phyloP scores from a whole-genome alignment of 2,797 vertebrate genomes.

The Delichon dasypus region DNA sequence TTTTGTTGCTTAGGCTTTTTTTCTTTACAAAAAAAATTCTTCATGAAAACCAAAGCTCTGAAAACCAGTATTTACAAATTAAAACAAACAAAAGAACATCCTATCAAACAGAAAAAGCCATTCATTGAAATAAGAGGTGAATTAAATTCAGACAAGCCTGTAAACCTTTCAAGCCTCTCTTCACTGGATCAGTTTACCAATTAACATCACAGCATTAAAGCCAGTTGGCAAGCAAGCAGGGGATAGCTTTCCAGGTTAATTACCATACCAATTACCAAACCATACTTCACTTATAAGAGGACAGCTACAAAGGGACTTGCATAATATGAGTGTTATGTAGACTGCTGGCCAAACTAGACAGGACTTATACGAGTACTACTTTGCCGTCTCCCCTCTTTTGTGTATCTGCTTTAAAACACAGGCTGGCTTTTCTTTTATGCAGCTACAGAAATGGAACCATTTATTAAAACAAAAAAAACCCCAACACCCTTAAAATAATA shows the following conservation, averaged over 20 bases:
- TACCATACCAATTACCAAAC: conserved; percentile 57
- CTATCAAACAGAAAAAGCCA: not conserved
- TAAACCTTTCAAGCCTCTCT: conserved; percentile 37
- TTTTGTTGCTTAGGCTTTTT: not conserved
- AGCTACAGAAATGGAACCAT: not conserved
- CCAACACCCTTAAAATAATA: not conserved
- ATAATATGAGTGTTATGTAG: not conserved
- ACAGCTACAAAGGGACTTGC: not conserved
- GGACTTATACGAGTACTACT: not conserved
- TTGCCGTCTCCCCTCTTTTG: not conserved
- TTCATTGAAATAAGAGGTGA: not conserved
- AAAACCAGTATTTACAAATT: not conserved
- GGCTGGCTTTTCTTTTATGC: not conserved
- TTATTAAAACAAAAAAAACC: not conserved
- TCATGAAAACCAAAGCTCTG: not conserved
- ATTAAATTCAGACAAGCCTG: conserved; percentile 18
- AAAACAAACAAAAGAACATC: not conserved
- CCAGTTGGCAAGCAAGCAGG: conserved; percentile 23
- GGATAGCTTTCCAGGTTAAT: conserved; percentile 48
- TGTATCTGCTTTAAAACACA: not conserved
- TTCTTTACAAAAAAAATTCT: not conserved
- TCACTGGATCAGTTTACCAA: conserved; percentile 36
- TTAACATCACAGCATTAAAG: conserved; percentile 1
- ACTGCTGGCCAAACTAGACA: not conserved
- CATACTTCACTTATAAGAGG: not conserved